Evolutionary conservation across 2,888 invertebrate genomes (phyloP), one percentile per base, ranked within the genome.

Genomic region (Taenaris catops): DNA sequence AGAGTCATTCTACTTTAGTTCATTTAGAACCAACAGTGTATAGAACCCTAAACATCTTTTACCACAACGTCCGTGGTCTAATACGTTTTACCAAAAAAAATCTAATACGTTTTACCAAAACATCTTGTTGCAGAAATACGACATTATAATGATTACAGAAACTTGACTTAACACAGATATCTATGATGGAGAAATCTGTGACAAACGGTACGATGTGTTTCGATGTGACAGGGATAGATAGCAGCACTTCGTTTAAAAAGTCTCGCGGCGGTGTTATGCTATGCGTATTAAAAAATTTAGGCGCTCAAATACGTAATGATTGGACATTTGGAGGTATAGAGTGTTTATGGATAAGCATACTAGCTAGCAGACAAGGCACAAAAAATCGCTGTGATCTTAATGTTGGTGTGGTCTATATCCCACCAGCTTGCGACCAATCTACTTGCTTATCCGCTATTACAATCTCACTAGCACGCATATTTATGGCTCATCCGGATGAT

Each of bases 21-120:
- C n/a, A n/a, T n/a, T n/a, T n/a, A n/a, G n/a, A n/a, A n/a, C n/a
- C n/a, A n/a, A n/a, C n/a, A n/a, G n/a, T n/a, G n/a, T 4, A 5
- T 19, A 19, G n/a, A 19, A 19, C 3, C 3, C 19, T 29, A 14
- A 29, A 21, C 21, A 29, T 29, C 14, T 47, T 40, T 34, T 38
- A 44, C 20, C 47, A 44, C 16, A 47, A 47, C 14, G 39, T 25
- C 4, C 20, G 40, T 8, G 44, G 38, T 1, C 26, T 46, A n/a
- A n/a, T n/a, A n/a, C n/a, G n/a, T 14, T 38, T 42, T 6, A 40
- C 42, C n/a, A 46, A 46, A 33, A 33, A n/a, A n/a, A n/a, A n/a
- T n/a, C 40, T 4, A 28, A 18, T 34, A 8, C 9, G 12, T 48
- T n/a, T 38, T 20, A 24, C 8, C 25, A 36, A 9, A 44, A 44